A percentile compares a stretch with the other conserved stretches of the same genome.
phyloP scores from a whole-genome alignment of 2,888 invertebrate genomes.

The Ischnus inquisitorius region DNA sequence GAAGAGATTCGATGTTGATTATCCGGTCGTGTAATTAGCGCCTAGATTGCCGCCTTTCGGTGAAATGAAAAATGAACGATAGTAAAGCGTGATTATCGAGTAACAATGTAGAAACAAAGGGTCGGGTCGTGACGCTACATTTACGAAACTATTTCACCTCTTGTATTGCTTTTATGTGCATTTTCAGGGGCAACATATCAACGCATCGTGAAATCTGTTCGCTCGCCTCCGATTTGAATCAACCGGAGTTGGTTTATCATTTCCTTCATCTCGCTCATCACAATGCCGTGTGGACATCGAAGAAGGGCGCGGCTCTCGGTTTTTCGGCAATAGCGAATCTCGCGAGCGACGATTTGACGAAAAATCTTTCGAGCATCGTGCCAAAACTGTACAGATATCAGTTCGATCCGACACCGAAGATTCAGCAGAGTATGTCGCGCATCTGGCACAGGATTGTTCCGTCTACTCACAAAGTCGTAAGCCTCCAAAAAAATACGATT shows the following conservation, averaged over 20 bases:
- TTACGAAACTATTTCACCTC: background rate
- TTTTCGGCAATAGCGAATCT: constrained; percentile 94
- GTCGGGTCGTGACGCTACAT: too few relatives aligned
- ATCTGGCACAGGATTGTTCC: constrained; percentile 97
- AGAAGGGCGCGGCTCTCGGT: constrained; percentile 97
- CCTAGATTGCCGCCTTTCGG: too few relatives aligned
- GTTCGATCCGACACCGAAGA: constrained; percentile 96
- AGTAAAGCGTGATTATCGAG: too few relatives aligned
- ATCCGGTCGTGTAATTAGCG: too few relatives aligned
- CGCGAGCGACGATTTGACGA: constrained; percentile 93
- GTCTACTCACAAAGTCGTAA: constrained; percentile 93
- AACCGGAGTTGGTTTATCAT: constrained; percentile 97
- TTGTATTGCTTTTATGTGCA: constrained; percentile 4
- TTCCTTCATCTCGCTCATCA: constrained; percentile 98
- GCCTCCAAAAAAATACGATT: constrained; percentile 75
- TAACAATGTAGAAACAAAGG: too few relatives aligned
- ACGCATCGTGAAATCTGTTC: constrained; percentile 98
- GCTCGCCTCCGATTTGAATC: constrained; percentile 96
- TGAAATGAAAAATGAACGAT: too few relatives aligned
- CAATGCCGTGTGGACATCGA: constrained; percentile 97
- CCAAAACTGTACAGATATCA: constrained; percentile 95
- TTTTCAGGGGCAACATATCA: constrained; percentile 92
- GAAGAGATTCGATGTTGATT: too few relatives aligned
- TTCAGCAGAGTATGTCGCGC: constrained; percentile 96
- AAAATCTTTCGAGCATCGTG: constrained; percentile 93